phyloP scores from a whole-genome alignment of 1,140 invertebrate genomes.

The Stegodyphus dumicola region DNA sequence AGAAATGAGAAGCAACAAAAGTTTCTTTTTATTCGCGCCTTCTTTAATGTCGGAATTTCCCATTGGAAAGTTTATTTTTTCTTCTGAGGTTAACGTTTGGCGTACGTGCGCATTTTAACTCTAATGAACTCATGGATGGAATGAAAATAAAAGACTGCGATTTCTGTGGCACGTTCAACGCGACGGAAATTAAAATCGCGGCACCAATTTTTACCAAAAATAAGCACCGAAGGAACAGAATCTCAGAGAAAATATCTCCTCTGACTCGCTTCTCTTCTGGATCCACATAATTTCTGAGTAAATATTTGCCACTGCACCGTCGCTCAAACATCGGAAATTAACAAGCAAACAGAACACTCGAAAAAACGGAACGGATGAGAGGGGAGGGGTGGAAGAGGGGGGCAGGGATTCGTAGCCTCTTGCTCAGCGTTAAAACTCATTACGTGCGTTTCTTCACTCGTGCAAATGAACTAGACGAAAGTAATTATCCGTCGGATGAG shows the following conservation, averaged over 20 bases:
- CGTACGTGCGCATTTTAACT: too few relatives aligned
- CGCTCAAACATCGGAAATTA: constrained; percentile 50
- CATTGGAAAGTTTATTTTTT: too few relatives aligned
- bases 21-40: too few relatives aligned
- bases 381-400: neutral
- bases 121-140: too few relatives aligned
- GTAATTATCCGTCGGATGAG: constrained; percentile 30
- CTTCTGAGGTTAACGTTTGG: too few relatives aligned
- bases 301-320: constrained; percentile 29
- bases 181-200: too few relatives aligned
- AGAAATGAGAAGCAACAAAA: too few relatives aligned
- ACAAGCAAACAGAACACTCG: constrained; percentile 40
- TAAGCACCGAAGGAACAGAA: neutral
- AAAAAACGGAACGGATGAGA: neutral
- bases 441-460: neutral
- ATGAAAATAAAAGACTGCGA: too few relatives aligned
- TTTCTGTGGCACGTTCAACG: too few relatives aligned
- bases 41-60: too few relatives aligned
- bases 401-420: neutral
- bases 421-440: constrained; percentile 42
- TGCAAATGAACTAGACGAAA: constrained; percentile 49
- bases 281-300: constrained; percentile 28
- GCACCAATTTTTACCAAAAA: neutral
- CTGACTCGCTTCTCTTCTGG: neutral
- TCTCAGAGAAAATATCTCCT: neutral